phyloP scores from a whole-genome alignment of 2,113 vertebrate genomes.

The Chloebia gouldiae region DNA sequence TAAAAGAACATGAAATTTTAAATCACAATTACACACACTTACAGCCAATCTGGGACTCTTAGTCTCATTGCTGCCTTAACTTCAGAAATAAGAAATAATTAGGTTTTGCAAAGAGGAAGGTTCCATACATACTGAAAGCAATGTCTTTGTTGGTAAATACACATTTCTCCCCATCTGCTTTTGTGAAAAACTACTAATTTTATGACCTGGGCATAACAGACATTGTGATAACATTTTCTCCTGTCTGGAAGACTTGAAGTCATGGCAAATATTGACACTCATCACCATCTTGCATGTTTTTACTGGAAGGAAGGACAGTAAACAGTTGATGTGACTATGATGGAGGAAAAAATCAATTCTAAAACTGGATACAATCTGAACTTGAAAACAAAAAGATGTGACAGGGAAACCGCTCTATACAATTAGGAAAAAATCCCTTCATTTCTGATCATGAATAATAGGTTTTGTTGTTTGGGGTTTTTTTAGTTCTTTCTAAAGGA shows the following conservation, averaged over 20 bases:
- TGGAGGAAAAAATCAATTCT: background rate
- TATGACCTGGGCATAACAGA: background rate
- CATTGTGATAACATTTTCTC: background rate
- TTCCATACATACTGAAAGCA: background rate
- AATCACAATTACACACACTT: background rate
- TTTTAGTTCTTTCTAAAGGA: background rate
- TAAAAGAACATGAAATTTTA: background rate
- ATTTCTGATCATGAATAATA: background rate
- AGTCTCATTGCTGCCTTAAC: background rate
- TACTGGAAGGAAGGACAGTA: background rate
- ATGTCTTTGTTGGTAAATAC: background rate
- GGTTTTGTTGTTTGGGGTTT: fast-evolving
- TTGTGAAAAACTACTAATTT: background rate
- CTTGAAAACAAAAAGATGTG: background rate
- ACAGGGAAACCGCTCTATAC: background rate
- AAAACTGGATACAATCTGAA: background rate
- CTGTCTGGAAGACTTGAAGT: background rate
- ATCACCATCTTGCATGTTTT: background rate
- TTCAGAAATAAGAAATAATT: background rate
- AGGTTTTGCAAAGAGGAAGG: background rate
- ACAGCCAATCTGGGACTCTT: background rate
- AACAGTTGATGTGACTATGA: background rate
- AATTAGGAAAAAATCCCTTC: background rate
- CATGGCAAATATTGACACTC: background rate
- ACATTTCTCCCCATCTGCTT: background rate